Evolutionary conservation across 2,888 invertebrate species (phyloP).

Genomic region (Papilio demoleus): DNA sequence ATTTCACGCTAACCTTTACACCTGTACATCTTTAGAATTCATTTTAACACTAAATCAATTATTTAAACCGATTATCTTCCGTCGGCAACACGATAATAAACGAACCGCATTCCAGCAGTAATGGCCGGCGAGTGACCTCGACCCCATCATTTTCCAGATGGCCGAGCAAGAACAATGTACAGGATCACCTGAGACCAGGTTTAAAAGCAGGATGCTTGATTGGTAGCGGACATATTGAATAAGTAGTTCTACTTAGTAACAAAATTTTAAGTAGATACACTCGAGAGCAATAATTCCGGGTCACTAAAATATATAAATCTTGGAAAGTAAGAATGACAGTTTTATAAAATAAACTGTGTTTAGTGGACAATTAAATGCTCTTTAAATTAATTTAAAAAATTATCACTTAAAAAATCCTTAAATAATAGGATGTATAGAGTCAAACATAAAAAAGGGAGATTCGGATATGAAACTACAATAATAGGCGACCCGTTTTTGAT

Average conservation of each 20-base stretch:
- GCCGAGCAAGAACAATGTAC: constrained; percentile 32
- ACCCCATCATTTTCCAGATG: constrained; percentile 34
- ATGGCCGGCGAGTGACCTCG: constrained; percentile 8
- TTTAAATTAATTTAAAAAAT: too few relatives aligned
- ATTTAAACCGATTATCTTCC: constrained; percentile 1
- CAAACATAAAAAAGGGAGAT: too few relatives aligned
- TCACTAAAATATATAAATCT: too few relatives aligned
- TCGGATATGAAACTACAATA: too few relatives aligned
- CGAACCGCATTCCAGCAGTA: constrained; percentile 12
- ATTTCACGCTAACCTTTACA: neutral
- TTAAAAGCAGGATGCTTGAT: constrained; percentile 36
- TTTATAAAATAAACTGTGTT: too few relatives aligned
- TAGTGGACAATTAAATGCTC: too few relatives aligned
- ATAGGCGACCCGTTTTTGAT: too few relatives aligned
- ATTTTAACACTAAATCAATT: neutral
- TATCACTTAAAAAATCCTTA: too few relatives aligned
- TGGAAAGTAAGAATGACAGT: too few relatives aligned
- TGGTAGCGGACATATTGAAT: constrained; percentile 12
- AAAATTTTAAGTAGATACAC: neutral
- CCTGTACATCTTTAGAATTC: neutral
- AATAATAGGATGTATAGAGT: too few relatives aligned
- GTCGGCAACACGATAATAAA: constrained; percentile 2
- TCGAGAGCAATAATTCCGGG: too few relatives aligned
- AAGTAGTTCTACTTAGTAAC: too few relatives aligned
- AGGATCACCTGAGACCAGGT: constrained; percentile 44